phyloP scores from a whole-genome alignment of 2,797 vertebrate species.

The Amphiprion clarkii region DNA sequence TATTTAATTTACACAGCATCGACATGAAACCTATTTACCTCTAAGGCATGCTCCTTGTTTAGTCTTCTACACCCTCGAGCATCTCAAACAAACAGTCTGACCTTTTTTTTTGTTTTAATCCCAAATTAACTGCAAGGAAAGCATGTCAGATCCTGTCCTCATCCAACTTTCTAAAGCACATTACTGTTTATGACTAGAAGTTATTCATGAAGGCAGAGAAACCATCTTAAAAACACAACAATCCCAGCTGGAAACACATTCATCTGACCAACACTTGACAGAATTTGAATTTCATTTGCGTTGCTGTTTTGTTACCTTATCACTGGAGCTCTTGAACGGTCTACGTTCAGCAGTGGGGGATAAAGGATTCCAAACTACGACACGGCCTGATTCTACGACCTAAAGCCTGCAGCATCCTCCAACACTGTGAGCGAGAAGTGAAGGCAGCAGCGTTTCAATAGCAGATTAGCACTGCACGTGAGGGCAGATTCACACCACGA shows the following conservation, averaged over 20 bases:
- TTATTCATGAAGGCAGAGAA: conserved; percentile 67
- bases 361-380: conserved; percentile 99
- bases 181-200: conserved; percentile 45
- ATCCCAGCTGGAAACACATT: conserved; percentile 70
- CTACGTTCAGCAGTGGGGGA: conserved; percentile 98
- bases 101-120: conserved; percentile 36
- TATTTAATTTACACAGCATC: conserved; percentile 79
- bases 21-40: conserved; percentile 83
- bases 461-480: conserved; percentile 79
- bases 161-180: conserved; percentile 81
- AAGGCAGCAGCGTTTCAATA: conserved; percentile 95
- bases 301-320: conserved; percentile 93
- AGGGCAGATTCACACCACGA: conserved; percentile 84
- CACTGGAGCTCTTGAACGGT: conserved; percentile 98
- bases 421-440: conserved; percentile 99
- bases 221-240: conserved; percentile 24
- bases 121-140: conserved; percentile 57
- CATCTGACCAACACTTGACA: conserved; percentile 77
- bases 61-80: conserved; percentile 91
- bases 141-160: conserved; percentile 80
- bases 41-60: conserved; percentile 88
- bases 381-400: conserved; percentile 99
- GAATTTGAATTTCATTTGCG: conserved; percentile 84
- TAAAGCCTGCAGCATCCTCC: conserved; percentile 99
- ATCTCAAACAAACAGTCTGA: conserved; percentile 63